Evolutionary conservation across 53 echinoderm and acorn worm species (phyloP).

Genomic region (Crossaster papposus): DNA sequence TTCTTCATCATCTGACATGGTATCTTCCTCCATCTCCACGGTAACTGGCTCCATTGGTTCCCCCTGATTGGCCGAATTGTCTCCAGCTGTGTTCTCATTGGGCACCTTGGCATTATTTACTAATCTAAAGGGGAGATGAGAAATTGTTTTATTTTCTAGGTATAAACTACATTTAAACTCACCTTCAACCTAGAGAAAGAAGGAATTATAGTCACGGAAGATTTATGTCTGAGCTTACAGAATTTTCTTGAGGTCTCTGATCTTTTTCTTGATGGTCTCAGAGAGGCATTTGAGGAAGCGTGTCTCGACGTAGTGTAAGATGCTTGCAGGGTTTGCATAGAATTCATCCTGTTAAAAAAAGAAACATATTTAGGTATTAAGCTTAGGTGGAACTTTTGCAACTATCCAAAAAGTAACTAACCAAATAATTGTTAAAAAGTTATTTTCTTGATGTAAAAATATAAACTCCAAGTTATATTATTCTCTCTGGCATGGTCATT

Average conservation of each 20-base stretch:
- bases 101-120: conserved; percentile 1
- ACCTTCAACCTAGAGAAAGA: not conserved
- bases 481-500: too few species aligned
- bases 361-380: not conserved
- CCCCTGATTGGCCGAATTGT: not conserved
- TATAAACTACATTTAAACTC: not conserved
- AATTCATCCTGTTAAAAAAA: conserved; percentile 62
- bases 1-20: conserved; percentile 54
- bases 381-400: too few species aligned
- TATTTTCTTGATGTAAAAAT: too few species aligned
- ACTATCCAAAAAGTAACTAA: too few species aligned
- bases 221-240: conserved; percentile 52
- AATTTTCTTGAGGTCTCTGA: conserved; percentile 67
- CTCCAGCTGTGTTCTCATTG: not conserved
- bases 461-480: too few species aligned
- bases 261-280: conserved; percentile 68
- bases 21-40: conserved; percentile 41
- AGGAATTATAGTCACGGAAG: not conserved
- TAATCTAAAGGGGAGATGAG: not conserved
- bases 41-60: conserved; percentile 3
- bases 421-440: too few species aligned
- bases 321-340: conserved; percentile 55
- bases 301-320: conserved; percentile 74
- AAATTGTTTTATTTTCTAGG: too few species aligned
- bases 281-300: conserved; percentile 70